Base-by-base conservation (phyloP, 2,113 vertebrate genomes). In the Channa maculata region DNA sequence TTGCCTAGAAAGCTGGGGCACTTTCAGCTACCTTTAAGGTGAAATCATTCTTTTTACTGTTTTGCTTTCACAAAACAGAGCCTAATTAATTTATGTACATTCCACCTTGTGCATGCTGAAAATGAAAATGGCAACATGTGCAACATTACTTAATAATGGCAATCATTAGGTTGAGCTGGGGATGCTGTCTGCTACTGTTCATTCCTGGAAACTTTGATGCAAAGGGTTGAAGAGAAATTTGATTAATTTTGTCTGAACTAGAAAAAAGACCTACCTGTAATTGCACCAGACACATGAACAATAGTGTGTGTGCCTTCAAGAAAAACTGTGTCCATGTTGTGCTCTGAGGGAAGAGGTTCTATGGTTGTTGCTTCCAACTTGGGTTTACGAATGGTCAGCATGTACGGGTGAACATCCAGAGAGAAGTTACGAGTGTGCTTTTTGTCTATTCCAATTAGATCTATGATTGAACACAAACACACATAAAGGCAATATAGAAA, bases 371-470 rank as follows among this genome's bases (percentile, higher is more conserved):
- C 74, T 86, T 96, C 96, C 11, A 95, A 91, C 85, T 98, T 99
- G 66, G 96, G 92, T 85, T 98, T 99, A 83, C 95, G 96, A 85
- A 94, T 93, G 68, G 96, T 96, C 77, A 97, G 93, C 92, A 99
- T 95, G 87, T 98, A 99, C 0, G 98, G 97, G 84, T 99, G 98
- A 70, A 99, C 96, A 58, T 99, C 98, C 94, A 99, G 93, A 34
- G 97, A 98, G 86, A 99, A 97, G 92, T 99, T 98, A 1, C 97
- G 95, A 0, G 95, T 88, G n/a, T 97, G 96, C 87, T 99, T 99
- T 89, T 98, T 99, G 70, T 98, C 96, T 57, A 92, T 88, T 3
- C 73, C 86, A 12, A 88, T 88, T 38, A 94, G 43, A 79, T 95
- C 94, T 90, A 69, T 64, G 61, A 76, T 67, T 63, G 24, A 52